Percentiles rank a stretch among this genome's conserved stretches.
Evolutionary conservation across 1,140 invertebrate species (phyloP).

Genomic region (Penaeus vannamei): DNA sequence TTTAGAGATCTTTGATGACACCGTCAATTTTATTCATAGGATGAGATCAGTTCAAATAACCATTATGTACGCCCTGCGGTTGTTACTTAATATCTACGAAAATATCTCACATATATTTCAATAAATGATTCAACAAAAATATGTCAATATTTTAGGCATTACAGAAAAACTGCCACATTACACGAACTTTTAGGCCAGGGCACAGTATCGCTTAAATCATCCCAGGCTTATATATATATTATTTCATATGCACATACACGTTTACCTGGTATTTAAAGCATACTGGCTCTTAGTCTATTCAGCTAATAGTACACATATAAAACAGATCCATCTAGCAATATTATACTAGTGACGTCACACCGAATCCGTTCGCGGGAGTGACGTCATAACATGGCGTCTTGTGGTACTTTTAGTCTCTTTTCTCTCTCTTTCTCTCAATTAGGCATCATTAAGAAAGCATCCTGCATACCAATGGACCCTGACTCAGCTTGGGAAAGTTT

Average conservation of each 20-base stretch:
- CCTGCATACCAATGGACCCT: too few species aligned
- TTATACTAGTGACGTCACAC: too few species aligned
- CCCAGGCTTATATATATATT: not conserved
- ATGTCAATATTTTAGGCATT: conserved; percentile 48
- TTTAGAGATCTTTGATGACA: too few species aligned
- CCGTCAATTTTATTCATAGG: too few species aligned
- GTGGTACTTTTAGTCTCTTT: too few species aligned
- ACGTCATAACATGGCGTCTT: too few species aligned
- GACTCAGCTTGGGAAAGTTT: too few species aligned
- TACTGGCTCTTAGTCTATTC: conserved; percentile 39
- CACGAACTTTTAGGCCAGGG: conserved; percentile 42
- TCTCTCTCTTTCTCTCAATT: too few species aligned
- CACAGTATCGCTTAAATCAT: not conserved
- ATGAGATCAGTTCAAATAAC: not conserved
- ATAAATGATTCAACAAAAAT: conserved; percentile 60
- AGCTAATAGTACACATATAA: conserved; percentile 61
- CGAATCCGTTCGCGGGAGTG: too few species aligned
- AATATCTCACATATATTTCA: conserved; percentile 55
- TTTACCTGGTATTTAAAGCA: conserved; percentile 25
- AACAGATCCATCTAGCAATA: conserved; percentile 60
- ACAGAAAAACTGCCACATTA: conserved; percentile 56
- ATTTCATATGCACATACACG: conserved; percentile 11
- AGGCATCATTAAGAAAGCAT: too few species aligned
- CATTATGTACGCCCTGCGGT: conserved; percentile 54
- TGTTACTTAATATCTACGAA: conserved; percentile 57